Evolutionary conservation across 2,113 vertebrate species (phyloP), one percentile per base, ranked within the genome.

Genomic region (Eurypyga helias): DNA sequence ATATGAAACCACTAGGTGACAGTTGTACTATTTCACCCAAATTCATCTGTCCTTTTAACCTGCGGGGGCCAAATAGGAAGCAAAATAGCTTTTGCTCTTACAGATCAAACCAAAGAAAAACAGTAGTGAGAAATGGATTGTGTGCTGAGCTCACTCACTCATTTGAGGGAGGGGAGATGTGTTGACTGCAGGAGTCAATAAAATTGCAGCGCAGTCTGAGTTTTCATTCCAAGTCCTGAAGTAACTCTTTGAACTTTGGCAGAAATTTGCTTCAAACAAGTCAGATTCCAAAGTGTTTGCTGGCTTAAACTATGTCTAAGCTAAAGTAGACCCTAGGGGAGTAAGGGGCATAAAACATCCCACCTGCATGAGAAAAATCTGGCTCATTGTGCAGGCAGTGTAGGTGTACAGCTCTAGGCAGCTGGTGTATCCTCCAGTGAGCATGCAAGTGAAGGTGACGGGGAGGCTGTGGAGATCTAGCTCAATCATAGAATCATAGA

Each of bases 101-200:
- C 69, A 85, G 66, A 87, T 90, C 86, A 97, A 94, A 94, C 12
- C 41, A 64, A 90, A 90, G 87, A 67, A 96, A 96, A 96, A 81
- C 65, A 93, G 36, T 72, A 31, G 16, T 92, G 81, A 95, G 87
- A 78, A 95, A 96, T 87, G 81, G n/a, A 33, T 31, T 82, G 25
- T 91, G 60, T 55, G 26, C 31, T 78, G 48, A 10, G 9, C 55
- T 89, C 45, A 60, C 62, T 87, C 60, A 92, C 58, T 96, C 66
- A 66, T 82, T 79, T 82, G 69, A 57, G 82, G 57, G 46, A 77
- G 67, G 23, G 45, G 48, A 73, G 81, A 96, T 95, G 94, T 95
- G 96, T 8, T 87, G 55, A 89, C 87, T 87, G 17, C 31, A 75
- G 45, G 83, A 82, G 45, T 95, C 94, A 93, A 92, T 89, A 96